phyloP scores from a whole-genome alignment of 2,888 invertebrate species.

The Priocnemis perturbator region DNA sequence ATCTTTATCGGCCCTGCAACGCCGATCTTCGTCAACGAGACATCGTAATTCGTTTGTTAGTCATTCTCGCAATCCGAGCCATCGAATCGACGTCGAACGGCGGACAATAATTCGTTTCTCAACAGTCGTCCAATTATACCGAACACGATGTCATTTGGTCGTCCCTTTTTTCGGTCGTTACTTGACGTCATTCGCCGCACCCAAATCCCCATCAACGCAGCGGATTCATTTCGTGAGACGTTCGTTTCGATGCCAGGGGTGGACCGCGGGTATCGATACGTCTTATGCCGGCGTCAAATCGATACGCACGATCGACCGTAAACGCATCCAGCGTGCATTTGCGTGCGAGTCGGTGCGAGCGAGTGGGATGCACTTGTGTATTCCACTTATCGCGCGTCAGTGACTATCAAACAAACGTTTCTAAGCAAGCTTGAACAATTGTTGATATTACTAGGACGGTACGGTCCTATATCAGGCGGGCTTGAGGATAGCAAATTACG shows the following conservation, averaged over 20 bases:
- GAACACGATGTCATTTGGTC: conserved; percentile 36
- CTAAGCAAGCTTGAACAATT: neutral
- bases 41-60: too few relatives aligned
- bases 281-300: conserved; percentile 35
- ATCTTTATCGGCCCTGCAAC: too few relatives aligned
- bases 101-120: conserved; percentile 22
- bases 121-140: conserved; percentile 38
- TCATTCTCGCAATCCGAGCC: neutral
- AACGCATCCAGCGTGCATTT: conserved; percentile 14
- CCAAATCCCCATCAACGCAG: conserved; percentile 40
- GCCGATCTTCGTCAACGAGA: too few relatives aligned
- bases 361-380: conserved; percentile 10
- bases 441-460: too few relatives aligned
- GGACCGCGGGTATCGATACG: conserved; percentile 27
- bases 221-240: conserved; percentile 35
- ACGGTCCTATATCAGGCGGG: too few relatives aligned
- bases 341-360: neutral
- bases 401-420: conserved; percentile 11
- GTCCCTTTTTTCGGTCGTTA: conserved; percentile 7
- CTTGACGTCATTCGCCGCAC: conserved; percentile 24
- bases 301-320: conserved; percentile 40
- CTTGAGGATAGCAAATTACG: too few relatives aligned
- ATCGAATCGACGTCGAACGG: neutral
- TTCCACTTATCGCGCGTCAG: conserved; percentile 13
- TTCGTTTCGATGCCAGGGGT: neutral